These are phyloP conservation scores for Lasioglossum morio DNA, from an alignment of 2,888 invertebrate species.

Conservation along the genomic window DNA sequence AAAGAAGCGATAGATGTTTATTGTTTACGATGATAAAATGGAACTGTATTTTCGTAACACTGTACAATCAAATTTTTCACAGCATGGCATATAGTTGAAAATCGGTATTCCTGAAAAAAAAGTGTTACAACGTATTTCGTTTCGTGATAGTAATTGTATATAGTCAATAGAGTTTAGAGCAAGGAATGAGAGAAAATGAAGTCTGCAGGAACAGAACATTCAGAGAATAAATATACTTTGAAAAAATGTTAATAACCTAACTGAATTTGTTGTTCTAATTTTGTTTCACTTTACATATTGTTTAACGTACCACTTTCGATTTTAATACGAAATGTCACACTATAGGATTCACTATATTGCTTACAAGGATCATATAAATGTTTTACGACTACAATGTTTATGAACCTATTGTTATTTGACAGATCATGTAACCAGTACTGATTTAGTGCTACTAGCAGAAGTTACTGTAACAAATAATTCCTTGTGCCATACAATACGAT, in stretches of 20 bases:
- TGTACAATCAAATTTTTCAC: conserved; percentile 74
- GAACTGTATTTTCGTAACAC: conserved; percentile 78
- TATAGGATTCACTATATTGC: conserved; percentile 23
- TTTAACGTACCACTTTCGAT: conserved; percentile 29
- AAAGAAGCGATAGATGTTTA: conserved; percentile 60
- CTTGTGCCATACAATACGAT: conserved; percentile 80
- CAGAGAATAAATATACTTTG: conserved; percentile 64
- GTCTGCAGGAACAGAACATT: conserved; percentile 73
- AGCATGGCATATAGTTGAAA: conserved; percentile 60
- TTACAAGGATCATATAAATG: conserved; percentile 16
- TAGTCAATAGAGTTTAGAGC: conserved; percentile 64
- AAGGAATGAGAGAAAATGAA: conserved; percentile 59
- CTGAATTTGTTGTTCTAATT: conserved; percentile 42
- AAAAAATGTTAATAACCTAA: conserved; percentile 48
- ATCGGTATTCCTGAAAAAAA: conserved; percentile 59
- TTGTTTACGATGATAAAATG: conserved; percentile 67
- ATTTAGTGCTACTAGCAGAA: conserved; percentile 47
- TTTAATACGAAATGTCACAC: conserved; percentile 8
- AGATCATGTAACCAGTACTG: conserved; percentile 36
- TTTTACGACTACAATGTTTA: conserved; percentile 27
- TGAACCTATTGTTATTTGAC: conserved; percentile 41
- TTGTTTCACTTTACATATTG: conserved; percentile 31
- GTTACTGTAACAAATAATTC: conserved; percentile 65
- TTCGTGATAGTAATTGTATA: conserved; percentile 67
- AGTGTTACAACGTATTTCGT: conserved; percentile 61